phyloP scores from a whole-genome alignment of 2,797 vertebrate genomes.

The Gallinago solitaria region DNA sequence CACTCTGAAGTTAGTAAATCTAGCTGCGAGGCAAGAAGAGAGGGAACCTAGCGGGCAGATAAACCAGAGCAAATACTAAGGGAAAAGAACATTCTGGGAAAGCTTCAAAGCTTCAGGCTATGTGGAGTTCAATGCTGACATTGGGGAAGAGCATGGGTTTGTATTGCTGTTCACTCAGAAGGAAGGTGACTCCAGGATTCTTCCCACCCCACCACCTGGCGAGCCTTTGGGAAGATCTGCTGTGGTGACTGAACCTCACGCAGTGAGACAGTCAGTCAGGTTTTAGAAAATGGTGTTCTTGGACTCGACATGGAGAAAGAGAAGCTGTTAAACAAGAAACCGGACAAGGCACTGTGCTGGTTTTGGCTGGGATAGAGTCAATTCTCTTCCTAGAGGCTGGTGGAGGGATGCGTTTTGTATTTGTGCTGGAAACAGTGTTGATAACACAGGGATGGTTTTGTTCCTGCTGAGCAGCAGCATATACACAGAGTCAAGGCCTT shows the following conservation, averaged over 20 bases:
- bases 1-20: not conserved
- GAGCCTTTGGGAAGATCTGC: not conserved
- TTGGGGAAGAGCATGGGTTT: not conserved
- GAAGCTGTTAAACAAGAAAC: not conserved
- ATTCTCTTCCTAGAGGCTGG: not conserved
- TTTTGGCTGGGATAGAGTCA: not conserved
- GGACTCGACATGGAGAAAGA: not conserved
- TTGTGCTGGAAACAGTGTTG: not conserved
- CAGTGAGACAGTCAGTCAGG: not conserved
- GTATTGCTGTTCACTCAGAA: not conserved
- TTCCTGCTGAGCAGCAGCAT: not conserved
- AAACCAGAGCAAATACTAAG: not conserved
- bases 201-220: rapidly evolving
- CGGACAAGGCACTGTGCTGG: not conserved
- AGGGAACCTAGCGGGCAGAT: not conserved
- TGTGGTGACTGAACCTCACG: not conserved
- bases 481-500: not conserved
- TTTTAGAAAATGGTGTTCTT: not conserved
- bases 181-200: not conserved
- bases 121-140: not conserved
- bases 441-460: not conserved
- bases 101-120: not conserved
- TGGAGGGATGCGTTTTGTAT: not conserved
- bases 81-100: not conserved
- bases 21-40: not conserved